phyloP scores from a whole-genome alignment of 2,888 invertebrate species.

The Nephrotoma flavescens region DNA sequence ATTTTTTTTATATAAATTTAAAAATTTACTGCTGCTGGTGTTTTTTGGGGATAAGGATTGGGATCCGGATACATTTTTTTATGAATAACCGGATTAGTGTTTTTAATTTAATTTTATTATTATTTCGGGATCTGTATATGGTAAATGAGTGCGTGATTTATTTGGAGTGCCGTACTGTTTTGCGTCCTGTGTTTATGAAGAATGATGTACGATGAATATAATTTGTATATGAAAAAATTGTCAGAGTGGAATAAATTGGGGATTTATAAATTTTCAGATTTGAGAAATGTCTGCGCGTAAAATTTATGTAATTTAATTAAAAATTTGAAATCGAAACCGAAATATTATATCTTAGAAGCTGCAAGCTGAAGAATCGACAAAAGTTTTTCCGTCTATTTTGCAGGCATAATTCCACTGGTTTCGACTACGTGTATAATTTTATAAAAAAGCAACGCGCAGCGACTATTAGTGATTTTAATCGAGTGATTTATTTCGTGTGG shows the following conservation, averaged over 20 bases:
- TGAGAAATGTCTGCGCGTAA: too few relatives aligned
- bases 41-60: not conserved
- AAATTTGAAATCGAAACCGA: too few relatives aligned
- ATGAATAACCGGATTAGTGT: not conserved
- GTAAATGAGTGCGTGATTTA: not conserved
- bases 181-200: not conserved
- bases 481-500: too few relatives aligned
- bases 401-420: too few relatives aligned
- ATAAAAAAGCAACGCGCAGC: too few relatives aligned
- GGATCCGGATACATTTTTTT: not conserved
- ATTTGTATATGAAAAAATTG: not conserved
- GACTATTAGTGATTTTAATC: too few relatives aligned
- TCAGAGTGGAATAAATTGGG: not conserved
- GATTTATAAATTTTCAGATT: not conserved
- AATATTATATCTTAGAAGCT: too few relatives aligned
- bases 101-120: not conserved
- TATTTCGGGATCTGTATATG: not conserved
- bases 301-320: too few relatives aligned
- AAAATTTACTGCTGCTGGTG: not conserved
- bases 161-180: not conserved
- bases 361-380: too few relatives aligned
- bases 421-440: too few relatives aligned
- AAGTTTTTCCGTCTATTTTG: too few relatives aligned
- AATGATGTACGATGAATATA: not conserved
- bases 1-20: not conserved